A percentile compares a stretch with the other conserved stretches of the same genome.
Conservation (phyloP, 2,888 invertebrate genomes). For the Pilophorus perplexus region DNA sequence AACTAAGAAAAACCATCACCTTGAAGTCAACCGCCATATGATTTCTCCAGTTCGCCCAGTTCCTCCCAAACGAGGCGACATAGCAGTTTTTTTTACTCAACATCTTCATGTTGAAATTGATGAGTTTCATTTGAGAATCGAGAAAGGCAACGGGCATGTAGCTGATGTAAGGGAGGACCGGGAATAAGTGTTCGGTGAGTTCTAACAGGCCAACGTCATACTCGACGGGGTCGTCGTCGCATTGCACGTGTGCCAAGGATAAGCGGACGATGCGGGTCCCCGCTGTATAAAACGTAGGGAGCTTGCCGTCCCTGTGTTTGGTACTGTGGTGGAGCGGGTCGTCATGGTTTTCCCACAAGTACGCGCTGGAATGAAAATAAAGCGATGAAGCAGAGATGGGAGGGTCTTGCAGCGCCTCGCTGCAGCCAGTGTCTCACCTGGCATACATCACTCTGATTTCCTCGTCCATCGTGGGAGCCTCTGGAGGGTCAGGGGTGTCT, state of each 20-base stretch:
- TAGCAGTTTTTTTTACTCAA: not conserved
- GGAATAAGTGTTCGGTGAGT: not conserved
- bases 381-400: too few relatives aligned
- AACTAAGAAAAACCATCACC: too few relatives aligned
- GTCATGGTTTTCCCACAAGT: too few relatives aligned
- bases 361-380: too few relatives aligned
- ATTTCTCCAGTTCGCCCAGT: not conserved
- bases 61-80: not conserved
- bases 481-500: too few relatives aligned
- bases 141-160: not conserved
- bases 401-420: too few relatives aligned
- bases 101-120: not conserved
- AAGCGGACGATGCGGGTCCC: not conserved
- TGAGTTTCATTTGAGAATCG: not conserved
- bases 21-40: not conserved
- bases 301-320: too few relatives aligned
- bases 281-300: too few relatives aligned
- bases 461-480: too few relatives aligned
- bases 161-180: not conserved
- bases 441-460: too few relatives aligned
- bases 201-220: not conserved
- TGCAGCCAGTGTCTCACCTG: too few relatives aligned
- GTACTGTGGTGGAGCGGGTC: too few relatives aligned
- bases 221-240: not conserved
- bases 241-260: not conserved